Percentiles rank a stretch among this genome's conserved stretches.
phyloP scores from a whole-genome alignment of 2,888 invertebrate species.

The Lapara coniferarum region DNA sequence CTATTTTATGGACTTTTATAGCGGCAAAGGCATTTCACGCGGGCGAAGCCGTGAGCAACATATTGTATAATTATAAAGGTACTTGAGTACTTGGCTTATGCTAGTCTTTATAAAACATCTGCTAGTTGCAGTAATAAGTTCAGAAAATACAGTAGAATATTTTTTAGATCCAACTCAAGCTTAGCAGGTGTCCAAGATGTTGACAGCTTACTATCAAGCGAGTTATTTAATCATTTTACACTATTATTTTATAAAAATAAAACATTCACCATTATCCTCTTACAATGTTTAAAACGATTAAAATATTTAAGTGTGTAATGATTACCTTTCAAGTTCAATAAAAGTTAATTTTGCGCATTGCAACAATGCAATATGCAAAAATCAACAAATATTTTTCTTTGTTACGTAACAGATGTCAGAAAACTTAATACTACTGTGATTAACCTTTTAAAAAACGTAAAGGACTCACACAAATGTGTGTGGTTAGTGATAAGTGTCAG shows the following conservation, averaged over 20 bases:
- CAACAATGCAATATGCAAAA: neutral
- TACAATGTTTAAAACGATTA: neutral
- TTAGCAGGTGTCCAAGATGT: neutral
- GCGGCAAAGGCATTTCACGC: too few relatives aligned
- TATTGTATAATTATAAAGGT: neutral
- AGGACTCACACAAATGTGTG: conserved; percentile 4
- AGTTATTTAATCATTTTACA: conserved; percentile 1
- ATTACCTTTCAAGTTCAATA: neutral
- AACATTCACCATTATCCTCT: neutral
- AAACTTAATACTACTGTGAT: conserved; percentile 12
- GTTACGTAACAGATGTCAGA: conserved; percentile 17
- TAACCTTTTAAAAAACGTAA: conserved; percentile 8
- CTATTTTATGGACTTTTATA: too few relatives aligned
- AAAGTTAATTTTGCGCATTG: neutral
- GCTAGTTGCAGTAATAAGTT: neutral
- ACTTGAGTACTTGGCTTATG: neutral
- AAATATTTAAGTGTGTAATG: neutral
- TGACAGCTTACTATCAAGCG: conserved; percentile 8
- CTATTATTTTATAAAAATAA: conserved; percentile 15
- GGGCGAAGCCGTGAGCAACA: neutral
- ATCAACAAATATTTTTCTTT: conserved; percentile 1
- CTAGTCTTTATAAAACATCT: neutral
- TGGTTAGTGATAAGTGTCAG: conserved; percentile 15
- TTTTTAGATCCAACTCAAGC: neutral
- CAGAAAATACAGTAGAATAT: conserved; percentile 3